Base-by-base conservation (phyloP, 1,140 invertebrate species). In the Trichomalopsis sarcophagae region DNA sequence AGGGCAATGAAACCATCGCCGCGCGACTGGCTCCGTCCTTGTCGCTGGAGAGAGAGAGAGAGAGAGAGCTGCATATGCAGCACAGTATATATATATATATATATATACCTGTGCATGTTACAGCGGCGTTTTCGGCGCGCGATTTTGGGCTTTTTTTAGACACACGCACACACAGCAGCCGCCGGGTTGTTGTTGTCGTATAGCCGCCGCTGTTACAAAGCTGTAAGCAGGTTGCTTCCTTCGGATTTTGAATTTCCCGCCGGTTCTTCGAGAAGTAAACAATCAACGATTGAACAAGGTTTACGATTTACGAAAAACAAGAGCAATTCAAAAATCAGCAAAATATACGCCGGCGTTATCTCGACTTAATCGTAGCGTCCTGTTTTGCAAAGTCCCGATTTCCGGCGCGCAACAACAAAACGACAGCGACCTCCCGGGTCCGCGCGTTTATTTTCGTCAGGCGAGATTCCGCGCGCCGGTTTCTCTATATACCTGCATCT, bases 1-100 rank as follows among this genome's bases (percentile, higher is more conserved):
- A 86, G 81, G 85, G 81, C 85, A 86, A 86, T 83, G 85, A 86
- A 86, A 86, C 81, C 76, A 82, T 82, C 81, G 55, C 55, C 55
- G 55, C 21, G 33, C 82, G 30, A 76, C 11, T 44, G 44, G 36
- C 66, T 62, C 14, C 69, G 74, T 80, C 84, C 78, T 84, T 68
- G 5, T 75, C 68, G 13, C 36, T 47, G 11, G 17, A 66, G 0
- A 30, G 10, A 69, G 66, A 71, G 27, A 30, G 69, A 71, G 69
- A 33, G 33, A 33, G 33, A 33, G 33, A 33, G 33, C 33, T 71
- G 23, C 33, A 27, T 62, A 21, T 62, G 55, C 21, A 62, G 55
- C 55, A n/a, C 9, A 71, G 9, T 30, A 0, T 71, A 30, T 71
- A 9, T 71, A 11, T 71, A 30, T 71, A 9, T 71, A 11, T 71